Evolutionary conservation across 2,888 invertebrate genomes (phyloP).

Genomic region (Chrysotoxum bicinctum): DNA sequence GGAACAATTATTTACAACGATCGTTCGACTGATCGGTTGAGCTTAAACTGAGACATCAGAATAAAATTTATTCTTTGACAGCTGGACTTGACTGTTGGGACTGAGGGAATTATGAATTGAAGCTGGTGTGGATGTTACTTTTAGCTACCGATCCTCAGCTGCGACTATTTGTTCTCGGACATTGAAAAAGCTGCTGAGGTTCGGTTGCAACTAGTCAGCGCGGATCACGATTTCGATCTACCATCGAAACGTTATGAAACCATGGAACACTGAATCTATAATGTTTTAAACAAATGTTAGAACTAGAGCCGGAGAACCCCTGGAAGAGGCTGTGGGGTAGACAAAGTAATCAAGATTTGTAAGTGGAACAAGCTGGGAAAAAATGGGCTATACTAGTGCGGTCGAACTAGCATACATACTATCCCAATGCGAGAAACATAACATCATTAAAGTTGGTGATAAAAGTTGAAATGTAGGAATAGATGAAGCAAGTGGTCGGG

Average conservation of each 20-base stretch:
- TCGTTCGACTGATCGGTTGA: constrained; percentile 54
- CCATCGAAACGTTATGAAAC: constrained; percentile 47
- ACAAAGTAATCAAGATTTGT: neutral
- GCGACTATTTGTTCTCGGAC: constrained; percentile 43
- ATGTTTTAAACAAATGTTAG: neutral
- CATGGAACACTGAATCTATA: constrained; percentile 34
- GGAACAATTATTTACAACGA: neutral
- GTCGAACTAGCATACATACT: neutral
- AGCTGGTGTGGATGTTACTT: constrained; percentile 37
- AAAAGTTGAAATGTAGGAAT: neutral
- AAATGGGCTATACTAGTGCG: neutral
- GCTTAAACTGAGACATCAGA: constrained; percentile 50
- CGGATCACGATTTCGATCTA: constrained; percentile 24
- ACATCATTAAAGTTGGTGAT: neutral
- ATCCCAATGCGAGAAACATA: neutral
- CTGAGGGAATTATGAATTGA: neutral
- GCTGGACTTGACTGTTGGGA: constrained; percentile 11
- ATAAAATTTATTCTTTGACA: constrained; percentile 26
- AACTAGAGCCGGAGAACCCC: neutral
- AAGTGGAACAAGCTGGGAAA: neutral
- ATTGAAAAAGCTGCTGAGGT: constrained; percentile 54
- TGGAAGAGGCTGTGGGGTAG: neutral
- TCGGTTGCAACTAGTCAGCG: constrained; percentile 54
- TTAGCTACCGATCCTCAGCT: constrained; percentile 30
- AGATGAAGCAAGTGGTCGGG: neutral